Percentiles rank a stretch among this genome's conserved stretches.
Evolutionary conservation across 1,140 invertebrate genomes (phyloP).

Genomic region (Drosophila orosa): DNA sequence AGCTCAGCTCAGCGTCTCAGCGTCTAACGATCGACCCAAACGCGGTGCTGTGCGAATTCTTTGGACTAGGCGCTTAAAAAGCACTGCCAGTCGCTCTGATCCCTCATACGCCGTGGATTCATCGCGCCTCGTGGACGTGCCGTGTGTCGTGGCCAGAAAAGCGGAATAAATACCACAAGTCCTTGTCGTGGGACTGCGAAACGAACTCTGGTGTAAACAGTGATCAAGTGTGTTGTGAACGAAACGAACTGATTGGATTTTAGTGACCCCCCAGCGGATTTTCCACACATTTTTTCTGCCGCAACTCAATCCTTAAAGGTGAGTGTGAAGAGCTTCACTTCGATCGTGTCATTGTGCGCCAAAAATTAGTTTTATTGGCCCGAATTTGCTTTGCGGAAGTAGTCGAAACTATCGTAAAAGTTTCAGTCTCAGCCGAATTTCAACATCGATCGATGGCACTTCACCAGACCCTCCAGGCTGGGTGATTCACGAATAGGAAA

Average conservation of each 20-base stretch:
- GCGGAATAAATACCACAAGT: constrained; percentile 27
- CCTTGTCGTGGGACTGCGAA: constrained; percentile 49
- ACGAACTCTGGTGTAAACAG: constrained; percentile 55
- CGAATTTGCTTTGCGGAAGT: constrained; percentile 55
- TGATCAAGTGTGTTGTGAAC: constrained; percentile 37
- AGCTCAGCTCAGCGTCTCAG: constrained; percentile 24
- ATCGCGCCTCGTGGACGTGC: constrained; percentile 75
- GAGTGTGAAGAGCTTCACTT: constrained; percentile 17
- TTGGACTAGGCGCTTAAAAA: constrained; percentile 79
- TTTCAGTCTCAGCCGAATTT: constrained; percentile 27
- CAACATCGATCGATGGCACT: constrained; percentile 39
- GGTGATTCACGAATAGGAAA: constrained; percentile 67
- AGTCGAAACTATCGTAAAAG: constrained; percentile 59
- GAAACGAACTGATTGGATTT: constrained; percentile 30
- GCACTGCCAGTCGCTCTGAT: constrained; percentile 65
- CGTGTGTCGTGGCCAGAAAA: constrained; percentile 49
- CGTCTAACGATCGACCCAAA: constrained; percentile 50
- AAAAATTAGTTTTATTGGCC: constrained; percentile 11
- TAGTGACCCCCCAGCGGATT: constrained; percentile 23
- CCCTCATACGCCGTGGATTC: constrained; percentile 75
- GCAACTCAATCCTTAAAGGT: constrained; percentile 45
- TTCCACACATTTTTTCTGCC: constrained; percentile 12
- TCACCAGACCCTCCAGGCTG: constrained; percentile 11
- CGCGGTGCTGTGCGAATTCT: constrained; percentile 63
- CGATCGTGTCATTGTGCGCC: not conserved